Conservation (phyloP, 2,113 vertebrate genomes). For the Corythornis madagascariensis region DNA sequence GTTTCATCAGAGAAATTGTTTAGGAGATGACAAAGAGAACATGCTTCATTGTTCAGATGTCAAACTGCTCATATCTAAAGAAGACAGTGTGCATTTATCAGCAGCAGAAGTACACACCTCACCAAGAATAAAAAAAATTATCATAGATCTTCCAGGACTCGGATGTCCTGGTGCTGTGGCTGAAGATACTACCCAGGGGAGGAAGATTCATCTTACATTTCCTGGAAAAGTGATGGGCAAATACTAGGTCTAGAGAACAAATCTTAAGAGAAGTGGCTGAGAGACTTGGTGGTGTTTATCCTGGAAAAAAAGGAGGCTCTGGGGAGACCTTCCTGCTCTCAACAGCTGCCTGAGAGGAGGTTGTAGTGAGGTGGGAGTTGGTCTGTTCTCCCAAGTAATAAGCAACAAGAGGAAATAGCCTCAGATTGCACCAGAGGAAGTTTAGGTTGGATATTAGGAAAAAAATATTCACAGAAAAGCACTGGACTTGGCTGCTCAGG, state of each 20-base stretch:
- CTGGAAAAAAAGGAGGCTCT: not conserved
- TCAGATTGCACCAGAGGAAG: not conserved
- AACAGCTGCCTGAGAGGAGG: not conserved
- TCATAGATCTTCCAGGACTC: not conserved
- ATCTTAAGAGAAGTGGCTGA: not conserved
- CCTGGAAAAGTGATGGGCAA: not conserved
- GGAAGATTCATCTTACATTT: not conserved
- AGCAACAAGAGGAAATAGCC: not conserved
- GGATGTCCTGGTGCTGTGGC: not conserved
- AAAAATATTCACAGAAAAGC: not conserved
- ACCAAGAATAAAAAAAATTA: not conserved
- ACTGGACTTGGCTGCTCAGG: not conserved
- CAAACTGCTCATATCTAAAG: not conserved
- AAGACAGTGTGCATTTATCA: not conserved
- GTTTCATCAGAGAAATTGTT: slow-evolving; percentile 17
- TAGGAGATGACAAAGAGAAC: not conserved
- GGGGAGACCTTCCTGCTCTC: not conserved
- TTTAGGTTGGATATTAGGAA: not conserved
- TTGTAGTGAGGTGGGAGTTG: not conserved
- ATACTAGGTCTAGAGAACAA: not conserved
- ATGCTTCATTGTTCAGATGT: slow-evolving; percentile 5
- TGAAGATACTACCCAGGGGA: not conserved
- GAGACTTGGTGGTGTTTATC: not conserved
- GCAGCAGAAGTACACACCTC: not conserved
- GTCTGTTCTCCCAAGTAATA: not conserved